These are phyloP conservation scores for Lamellibrachia columna DNA, from an alignment of 2,888 invertebrate genomes.

Conservation along the genomic window DNA sequence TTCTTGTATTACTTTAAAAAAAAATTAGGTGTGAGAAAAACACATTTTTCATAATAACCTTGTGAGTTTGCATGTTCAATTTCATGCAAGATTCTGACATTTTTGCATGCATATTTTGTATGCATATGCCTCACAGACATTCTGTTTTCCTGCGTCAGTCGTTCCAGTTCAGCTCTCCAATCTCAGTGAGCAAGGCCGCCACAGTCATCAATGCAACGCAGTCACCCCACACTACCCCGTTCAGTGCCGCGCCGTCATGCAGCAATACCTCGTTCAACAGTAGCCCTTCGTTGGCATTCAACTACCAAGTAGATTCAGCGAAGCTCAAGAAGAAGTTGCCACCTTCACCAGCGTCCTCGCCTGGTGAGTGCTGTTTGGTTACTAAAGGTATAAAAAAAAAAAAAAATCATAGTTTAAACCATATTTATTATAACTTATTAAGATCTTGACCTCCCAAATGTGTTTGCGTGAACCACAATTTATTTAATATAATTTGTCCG, in stretches of 20 bases:
- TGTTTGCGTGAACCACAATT: no score
- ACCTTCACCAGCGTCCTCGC: not conserved
- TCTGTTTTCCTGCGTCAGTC: not conserved
- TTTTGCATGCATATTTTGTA: no score
- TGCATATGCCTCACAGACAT: not conserved
- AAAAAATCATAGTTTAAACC: no score
- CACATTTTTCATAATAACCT: no score
- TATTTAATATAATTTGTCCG: no score
- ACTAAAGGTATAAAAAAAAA: no score
- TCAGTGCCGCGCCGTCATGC: not conserved
- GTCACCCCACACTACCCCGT: not conserved
- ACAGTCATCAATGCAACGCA: not conserved
- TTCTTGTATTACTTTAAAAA: no score
- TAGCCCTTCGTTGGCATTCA: not conserved
- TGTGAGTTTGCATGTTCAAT: no score
- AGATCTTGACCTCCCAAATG: no score
- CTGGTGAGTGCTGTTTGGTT: not conserved
- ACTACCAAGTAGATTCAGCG: not conserved
- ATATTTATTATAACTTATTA: no score
- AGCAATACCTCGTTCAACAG: not conserved
- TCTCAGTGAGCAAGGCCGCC: not conserved
- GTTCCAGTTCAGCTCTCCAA: not conserved
- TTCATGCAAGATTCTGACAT: no score
- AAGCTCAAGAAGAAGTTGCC: constrained; percentile 10
- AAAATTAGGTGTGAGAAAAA: no score